These are phyloP conservation scores for Semicossyphus pulcher DNA, from an alignment of 2,113 vertebrate genomes.

Conservation along the genomic window DNA sequence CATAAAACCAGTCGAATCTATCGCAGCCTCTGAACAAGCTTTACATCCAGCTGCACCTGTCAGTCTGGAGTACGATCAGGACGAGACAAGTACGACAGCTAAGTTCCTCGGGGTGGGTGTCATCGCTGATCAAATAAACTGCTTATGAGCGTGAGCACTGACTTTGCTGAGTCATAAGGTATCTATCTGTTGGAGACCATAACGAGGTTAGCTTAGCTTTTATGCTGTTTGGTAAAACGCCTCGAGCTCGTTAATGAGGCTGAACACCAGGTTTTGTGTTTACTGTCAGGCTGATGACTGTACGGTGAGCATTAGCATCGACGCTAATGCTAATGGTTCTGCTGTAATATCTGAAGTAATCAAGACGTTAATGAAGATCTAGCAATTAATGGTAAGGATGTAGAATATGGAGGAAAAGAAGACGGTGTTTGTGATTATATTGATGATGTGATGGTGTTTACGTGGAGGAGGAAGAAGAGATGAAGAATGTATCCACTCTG, in stretches of 20 bases:
- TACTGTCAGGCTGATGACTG: constrained; percentile 6
- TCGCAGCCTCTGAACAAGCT: constrained; percentile 41
- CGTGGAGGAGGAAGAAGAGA: constrained; percentile 12
- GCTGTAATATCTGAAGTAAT: constrained; percentile 28
- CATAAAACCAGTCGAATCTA: constrained; percentile 44
- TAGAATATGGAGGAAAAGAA: constrained; percentile 17
- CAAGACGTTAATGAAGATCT: constrained; percentile 20
- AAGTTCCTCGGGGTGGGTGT: constrained; percentile 49
- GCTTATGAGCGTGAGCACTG: constrained; percentile 37
- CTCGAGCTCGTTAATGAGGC: constrained; percentile 25
- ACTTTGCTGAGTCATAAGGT: constrained; percentile 40
- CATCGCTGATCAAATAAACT: constrained; percentile 66
- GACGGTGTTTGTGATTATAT: constrained; percentile 22
- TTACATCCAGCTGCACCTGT: constrained; percentile 62
- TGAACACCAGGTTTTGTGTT: constrained; percentile 20
- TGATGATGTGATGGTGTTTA: constrained; percentile 15
- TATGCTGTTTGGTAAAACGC: neutral
- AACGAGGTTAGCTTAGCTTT: constrained; percentile 2
- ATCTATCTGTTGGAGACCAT: constrained; percentile 1
- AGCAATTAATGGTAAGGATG: constrained; percentile 46
- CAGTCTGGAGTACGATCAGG: constrained; percentile 56
- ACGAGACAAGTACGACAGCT: constrained; percentile 50
- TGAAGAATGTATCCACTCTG: constrained; percentile 34
- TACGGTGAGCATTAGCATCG: constrained; percentile 13
- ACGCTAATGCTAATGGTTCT: constrained; percentile 33